These are phyloP conservation scores for Sardinella longiceps DNA, from an alignment of 2,797 vertebrate genomes.

Conservation along the genomic window DNA sequence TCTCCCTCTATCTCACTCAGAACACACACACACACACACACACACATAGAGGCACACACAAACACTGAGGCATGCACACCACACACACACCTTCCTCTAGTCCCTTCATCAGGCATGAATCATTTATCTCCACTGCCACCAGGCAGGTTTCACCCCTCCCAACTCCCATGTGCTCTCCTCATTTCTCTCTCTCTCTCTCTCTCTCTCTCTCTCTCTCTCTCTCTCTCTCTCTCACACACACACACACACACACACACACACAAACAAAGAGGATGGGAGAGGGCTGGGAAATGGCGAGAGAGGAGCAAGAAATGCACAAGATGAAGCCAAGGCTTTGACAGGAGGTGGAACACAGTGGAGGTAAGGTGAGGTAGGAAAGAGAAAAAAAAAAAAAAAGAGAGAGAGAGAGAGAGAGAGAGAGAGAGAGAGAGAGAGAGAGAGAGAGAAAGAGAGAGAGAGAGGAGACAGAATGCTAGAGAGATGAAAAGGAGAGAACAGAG, in stretches of 20 bases:
- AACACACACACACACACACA: not conserved
- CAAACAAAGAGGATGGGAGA: slow-evolving; percentile 30
- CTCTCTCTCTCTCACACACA: slow-evolving; percentile 42
- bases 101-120: slow-evolving; percentile 57
- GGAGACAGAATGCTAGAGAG: not conserved
- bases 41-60: not conserved
- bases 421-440: slow-evolving; percentile 26
- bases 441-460: slow-evolving; percentile 9
- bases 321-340: not conserved
- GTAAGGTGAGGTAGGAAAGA: not conserved
- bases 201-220: not conserved
- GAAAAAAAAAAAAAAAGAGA: slow-evolving; percentile 30
- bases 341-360: not conserved
- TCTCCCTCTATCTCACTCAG: not conserved
- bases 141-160: slow-evolving; percentile 4
- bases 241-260: slow-evolving; percentile 34
- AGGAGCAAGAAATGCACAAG: not conserved
- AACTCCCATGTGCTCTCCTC: not conserved
- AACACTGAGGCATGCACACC: too few species aligned
- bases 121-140: slow-evolving; percentile 65
- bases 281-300: not conserved
- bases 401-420: slow-evolving; percentile 47
- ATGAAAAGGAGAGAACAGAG: not conserved
- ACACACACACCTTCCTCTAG: not conserved
- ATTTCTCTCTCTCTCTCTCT: not conserved